Percentiles rank a stretch among this genome's conserved stretches.
These are phyloP conservation scores for Amniataba percoides DNA, from an alignment of 2,797 vertebrate species.

Conservation along the genomic window DNA sequence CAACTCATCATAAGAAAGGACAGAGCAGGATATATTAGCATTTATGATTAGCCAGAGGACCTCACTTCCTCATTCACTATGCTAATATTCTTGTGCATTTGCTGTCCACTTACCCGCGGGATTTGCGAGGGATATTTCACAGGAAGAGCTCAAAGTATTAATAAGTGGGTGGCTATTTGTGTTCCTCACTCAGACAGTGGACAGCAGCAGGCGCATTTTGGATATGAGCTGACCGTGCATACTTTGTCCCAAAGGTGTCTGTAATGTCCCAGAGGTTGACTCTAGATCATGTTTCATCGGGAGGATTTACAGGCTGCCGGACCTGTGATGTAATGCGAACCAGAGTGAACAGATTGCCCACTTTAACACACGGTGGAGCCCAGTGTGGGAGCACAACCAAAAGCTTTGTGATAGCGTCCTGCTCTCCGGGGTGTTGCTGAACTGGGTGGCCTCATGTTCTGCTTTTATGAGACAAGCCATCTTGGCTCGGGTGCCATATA, in stretches of 20 bases:
- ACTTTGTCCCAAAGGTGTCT: constrained; percentile 71
- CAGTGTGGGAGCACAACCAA: constrained; percentile 60
- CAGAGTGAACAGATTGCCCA: constrained; percentile 63
- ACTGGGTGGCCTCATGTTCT: constrained; percentile 50
- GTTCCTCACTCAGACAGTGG: constrained; percentile 11
- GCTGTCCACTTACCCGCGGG: constrained; percentile 54
- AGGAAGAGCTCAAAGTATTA: constrained; percentile 50
- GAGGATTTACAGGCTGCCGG: constrained; percentile 72
- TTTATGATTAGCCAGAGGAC: constrained; percentile 81
- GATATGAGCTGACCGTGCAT: constrained; percentile 51
- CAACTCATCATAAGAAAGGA: constrained; percentile 71
- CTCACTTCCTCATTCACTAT: constrained; percentile 75
- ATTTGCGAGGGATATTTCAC: constrained; percentile 54
- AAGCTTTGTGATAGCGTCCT: constrained; percentile 67
- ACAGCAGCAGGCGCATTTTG: constrained; percentile 40
- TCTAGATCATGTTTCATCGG: constrained; percentile 72
- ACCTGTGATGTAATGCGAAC: constrained; percentile 80
- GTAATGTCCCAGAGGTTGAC: constrained; percentile 65
- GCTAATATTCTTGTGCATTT: constrained; percentile 74
- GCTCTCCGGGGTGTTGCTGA: constrained; percentile 52
- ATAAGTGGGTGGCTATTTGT: constrained; percentile 38
- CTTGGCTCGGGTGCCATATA: neutral
- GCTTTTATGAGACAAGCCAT: constrained; percentile 59
- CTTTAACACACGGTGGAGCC: constrained; percentile 51
- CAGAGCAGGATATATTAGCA: constrained; percentile 81